Evolutionary conservation across 92 coral and sea anemone species (phyloP), one percentile per base, ranked within the genome.

Genomic region (Porites evermanni): DNA sequence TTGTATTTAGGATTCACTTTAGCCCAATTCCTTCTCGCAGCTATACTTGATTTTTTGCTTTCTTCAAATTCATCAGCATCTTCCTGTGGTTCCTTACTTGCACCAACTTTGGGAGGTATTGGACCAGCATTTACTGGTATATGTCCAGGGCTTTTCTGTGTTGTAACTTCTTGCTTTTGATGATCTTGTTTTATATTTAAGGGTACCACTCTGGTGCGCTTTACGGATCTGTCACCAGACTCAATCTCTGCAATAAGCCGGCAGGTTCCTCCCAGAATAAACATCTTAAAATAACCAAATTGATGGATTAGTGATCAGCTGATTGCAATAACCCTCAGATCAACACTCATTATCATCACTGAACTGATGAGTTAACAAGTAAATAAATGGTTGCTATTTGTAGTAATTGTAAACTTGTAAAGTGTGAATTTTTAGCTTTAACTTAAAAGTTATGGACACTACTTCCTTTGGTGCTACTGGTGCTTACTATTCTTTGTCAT

Each of bases 261-360:
- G 63, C 94, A 91, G n/a, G 96, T 91, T 54, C 96, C 93, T 20
- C 84, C 93, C 4, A 93, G 88, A 64, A 93, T 78, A 71, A 93
- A 91, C 92, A 93, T 74, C 96, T 93, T 86, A 10, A 79, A 79
- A 67, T 8, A 67, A 17, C 17, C 29, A 61, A 76, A 74, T 8
- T 60, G 51, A 0, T 19, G 24, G 19, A 51, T n/a, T 12, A 51
- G n/a, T 38, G 47, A 4, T 38, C 47, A 38, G 47, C 47, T 38
- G 6, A 38, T 38, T 38, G 5, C 47, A 38, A 38, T 38, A 38
- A 38, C 47, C 47, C 47, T 38, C 47, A 38, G 75, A 14, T 23
- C 17, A 38, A 14, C 2, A 2, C 6, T 16, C 9, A 44, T 47
- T 4, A 32, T 70, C 2, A 47, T 8, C 10, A 44, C 18, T 24